These are phyloP conservation scores for Nycticebus coucang DNA, from an alignment of 2,113 vertebrate genomes.

Conservation along the genomic window DNA sequence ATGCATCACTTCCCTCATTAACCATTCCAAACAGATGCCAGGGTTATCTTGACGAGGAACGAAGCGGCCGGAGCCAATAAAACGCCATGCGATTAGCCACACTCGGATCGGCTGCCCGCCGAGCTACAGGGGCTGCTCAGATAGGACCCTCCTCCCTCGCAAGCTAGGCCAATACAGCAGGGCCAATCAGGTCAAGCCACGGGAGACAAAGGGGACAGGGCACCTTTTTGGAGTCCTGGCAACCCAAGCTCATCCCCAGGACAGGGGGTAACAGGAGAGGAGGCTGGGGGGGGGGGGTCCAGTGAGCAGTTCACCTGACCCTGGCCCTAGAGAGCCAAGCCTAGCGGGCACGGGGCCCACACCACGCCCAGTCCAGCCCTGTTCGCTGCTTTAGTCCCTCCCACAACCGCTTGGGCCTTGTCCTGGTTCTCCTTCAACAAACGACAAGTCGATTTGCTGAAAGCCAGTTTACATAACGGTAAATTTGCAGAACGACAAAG, in stretches of 20 bases:
- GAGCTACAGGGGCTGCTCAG: constrained; percentile 59
- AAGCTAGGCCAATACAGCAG: background rate
- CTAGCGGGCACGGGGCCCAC: accelerated
- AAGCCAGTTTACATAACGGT: background rate
- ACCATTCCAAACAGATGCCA: constrained; percentile 79
- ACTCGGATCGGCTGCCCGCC: constrained; percentile 32
- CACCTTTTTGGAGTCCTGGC: background rate
- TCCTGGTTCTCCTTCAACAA: background rate
- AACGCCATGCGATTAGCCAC: constrained; percentile 73
- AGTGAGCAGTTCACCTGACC: background rate
- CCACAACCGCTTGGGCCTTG: background rate
- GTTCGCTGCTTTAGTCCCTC: accelerated
- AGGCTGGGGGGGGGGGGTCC: accelerated
- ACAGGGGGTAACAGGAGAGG: background rate
- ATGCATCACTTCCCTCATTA: constrained; percentile 74
- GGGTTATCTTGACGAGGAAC: constrained; percentile 60
- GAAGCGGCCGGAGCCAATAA: constrained; percentile 76
- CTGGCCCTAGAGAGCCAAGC: background rate
- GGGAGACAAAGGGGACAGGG: background rate
- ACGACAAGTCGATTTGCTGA: background rate
- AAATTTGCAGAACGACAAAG: background rate
- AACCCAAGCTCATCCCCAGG: background rate
- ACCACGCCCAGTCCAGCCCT: accelerated
- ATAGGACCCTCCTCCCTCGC: constrained; percentile 62
- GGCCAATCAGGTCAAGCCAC: background rate